Conservation (phyloP, 2,797 vertebrate species). For the Danio tinwini region DNA sequence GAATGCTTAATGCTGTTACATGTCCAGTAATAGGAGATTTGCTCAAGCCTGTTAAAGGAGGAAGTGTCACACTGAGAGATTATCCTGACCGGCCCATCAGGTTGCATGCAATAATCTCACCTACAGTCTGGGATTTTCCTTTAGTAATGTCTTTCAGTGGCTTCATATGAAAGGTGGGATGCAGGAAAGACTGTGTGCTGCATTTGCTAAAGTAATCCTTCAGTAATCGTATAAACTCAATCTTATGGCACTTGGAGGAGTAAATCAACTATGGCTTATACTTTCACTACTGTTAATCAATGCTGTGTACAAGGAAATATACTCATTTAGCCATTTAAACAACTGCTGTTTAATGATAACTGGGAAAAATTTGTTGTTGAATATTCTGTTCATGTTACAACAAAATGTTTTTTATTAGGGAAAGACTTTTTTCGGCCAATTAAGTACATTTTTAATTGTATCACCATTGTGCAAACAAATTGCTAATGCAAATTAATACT, state of each 20-base stretch:
- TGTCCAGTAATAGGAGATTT: conserved; percentile 14
- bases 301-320: not conserved
- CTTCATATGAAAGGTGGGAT: not conserved
- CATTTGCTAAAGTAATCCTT: not conserved
- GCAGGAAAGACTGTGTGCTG: not conserved
- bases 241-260: not conserved
- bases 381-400: not conserved
- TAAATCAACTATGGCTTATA: not conserved
- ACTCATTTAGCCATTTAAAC: not conserved
- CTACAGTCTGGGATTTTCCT: not conserved
- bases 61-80: conserved; percentile 7
- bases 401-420: not conserved
- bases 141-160: not conserved
- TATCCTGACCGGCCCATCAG: conserved; percentile 7
- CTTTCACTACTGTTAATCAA: not conserved
- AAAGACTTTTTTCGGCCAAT: too few species aligned
- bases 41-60: conserved; percentile 25
- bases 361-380: not conserved
- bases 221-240: not conserved
- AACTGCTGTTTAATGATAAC: not conserved
- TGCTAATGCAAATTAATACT: too few species aligned
- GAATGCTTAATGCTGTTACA: not conserved
- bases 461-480: not conserved
- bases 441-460: too few species aligned
- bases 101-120: not conserved